Evolutionary conservation across 2,888 invertebrate genomes (phyloP), one percentile per base, ranked within the genome.

Genomic region (Chrysina gloriosa): DNA sequence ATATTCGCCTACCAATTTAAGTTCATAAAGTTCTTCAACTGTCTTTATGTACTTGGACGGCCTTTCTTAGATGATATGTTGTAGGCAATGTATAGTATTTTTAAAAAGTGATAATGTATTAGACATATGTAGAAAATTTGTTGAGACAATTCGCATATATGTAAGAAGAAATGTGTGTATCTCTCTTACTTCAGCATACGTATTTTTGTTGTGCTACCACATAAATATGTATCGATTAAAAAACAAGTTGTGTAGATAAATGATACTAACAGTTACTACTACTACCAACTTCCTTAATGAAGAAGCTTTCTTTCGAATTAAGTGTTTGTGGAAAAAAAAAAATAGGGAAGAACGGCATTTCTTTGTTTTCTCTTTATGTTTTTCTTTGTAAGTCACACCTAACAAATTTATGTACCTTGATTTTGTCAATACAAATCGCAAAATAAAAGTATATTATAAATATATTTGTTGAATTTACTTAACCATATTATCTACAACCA

Each of bases 351-450:
- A 25, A 50, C 25, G 27, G 48, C 48, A 50, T 50, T 50, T 50
- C 5, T 42, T 58, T 58, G 27, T 27, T 58, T 23, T 39, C 31
- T 52, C 16, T 9, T 23, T 14, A 52, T 29, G 6, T 42, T 58
- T 34, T 50, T 36, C 52, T 64, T 67, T 67, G 63, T 67, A 67
- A 67, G 50, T 67, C 67, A 67, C 67, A 39, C 25, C 14, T 67
- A 67, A 67, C 67, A 67, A 67, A 67, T 67, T 63, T 67, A 63
- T 67, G 67, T 67, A 67, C 67, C 67, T 67, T 67, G 61, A 48
- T 48, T 54, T 67, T 67, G 48, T 58, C 58, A 58, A 58, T 58
- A 58, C 34, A 58, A 58, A 58, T 58, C 39, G 39, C 58, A 42
- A 58, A 58, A 58, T 58, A 58, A 58, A 58, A 36, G 29, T 58